Base-by-base conservation (phyloP, 2,888 invertebrate genomes). In the Caenorhabditis drosophilae region DNA sequence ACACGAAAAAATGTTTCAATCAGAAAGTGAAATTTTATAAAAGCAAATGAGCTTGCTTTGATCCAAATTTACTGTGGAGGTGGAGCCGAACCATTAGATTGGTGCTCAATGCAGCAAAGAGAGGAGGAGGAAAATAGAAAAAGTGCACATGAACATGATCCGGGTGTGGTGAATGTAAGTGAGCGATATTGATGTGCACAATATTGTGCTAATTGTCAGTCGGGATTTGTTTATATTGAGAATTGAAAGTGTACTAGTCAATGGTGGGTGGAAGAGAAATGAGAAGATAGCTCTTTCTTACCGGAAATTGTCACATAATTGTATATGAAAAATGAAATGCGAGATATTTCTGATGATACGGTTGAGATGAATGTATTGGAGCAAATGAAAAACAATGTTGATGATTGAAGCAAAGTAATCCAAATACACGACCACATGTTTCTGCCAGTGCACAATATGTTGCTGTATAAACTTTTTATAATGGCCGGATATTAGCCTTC, bases 281-380 rank as follows among this genome's bases (percentile, higher is more conserved):
- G 42, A 25, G 23, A n/a, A 18, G 20, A 40, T n/a, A 4, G 9
- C 36, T 4, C 36, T n/a, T 42, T 52, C 41, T 9, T 55, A 64
- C 64, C 64, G 64, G 64, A 64, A 64, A 64, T 64, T 64, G 64
- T 64, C 64, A 64, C 64, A 64, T 45, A 58, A 62, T 62, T 56
- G 62, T 62, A 62, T 56, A 62, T 52, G 51, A 41, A 60, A 52
- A 26, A 22, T 11, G 41, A 42, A 50, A 46, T 51, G 46, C 54
- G 41, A 41, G 41, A 41, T 16, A 12, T 38, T 38, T 6, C 11
- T n/a, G 9, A 11, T 9, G 12, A 34, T 11, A 12, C 34, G 9
- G 9, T 9, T 12, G 9, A 11, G 9, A 9, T 12, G 12, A 34
- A 34, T 34, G 12, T 12, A n/a, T n/a, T n/a, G n/a, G n/a, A n/a